These are phyloP conservation scores for Formica exsecta DNA, from an alignment of 1,140 invertebrate genomes.

Conservation along the genomic window DNA sequence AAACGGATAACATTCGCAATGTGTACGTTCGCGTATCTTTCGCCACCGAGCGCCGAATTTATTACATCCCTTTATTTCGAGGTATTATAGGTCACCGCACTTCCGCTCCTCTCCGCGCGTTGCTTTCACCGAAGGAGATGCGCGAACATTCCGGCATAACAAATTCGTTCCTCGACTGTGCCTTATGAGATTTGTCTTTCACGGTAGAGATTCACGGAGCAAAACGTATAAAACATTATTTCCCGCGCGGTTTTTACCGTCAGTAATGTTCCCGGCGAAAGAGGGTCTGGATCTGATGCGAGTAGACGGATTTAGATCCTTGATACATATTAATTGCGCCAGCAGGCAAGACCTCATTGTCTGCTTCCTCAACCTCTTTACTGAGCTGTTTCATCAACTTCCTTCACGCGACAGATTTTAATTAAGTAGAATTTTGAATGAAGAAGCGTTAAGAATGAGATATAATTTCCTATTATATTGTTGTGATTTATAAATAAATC, in stretches of 20 bases:
- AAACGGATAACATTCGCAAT: slow-evolving; percentile 29
- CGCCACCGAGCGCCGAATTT: slow-evolving; percentile 44
- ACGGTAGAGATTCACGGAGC: slow-evolving; percentile 9
- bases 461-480: not conserved
- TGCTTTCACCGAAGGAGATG: slow-evolving; percentile 13
- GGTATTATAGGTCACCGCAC: slow-evolving; percentile 33
- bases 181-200: slow-evolving; percentile 31
- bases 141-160: not conserved
- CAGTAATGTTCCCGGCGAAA: slow-evolving; percentile 17
- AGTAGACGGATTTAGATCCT: slow-evolving; percentile 44
- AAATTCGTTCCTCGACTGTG: too few relatives aligned
- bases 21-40: slow-evolving; percentile 13
- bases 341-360: slow-evolving; percentile 35
- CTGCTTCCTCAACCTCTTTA: not conserved
- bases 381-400: slow-evolving; percentile 36
- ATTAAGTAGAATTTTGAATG: slow-evolving; percentile 31
- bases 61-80: slow-evolving; percentile 35
- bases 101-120: not conserved
- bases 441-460: not conserved
- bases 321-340: slow-evolving; percentile 60
- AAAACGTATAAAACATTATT: slow-evolving; percentile 40
- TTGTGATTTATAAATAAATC: slow-evolving; percentile 10
- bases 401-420: slow-evolving; percentile 29
- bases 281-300: slow-evolving; percentile 41
- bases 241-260: slow-evolving; percentile 37